Evolutionary conservation across 2,113 vertebrate species (phyloP), one percentile per base, ranked within the genome.

Genomic region (Rhynchomys soricoides): DNA sequence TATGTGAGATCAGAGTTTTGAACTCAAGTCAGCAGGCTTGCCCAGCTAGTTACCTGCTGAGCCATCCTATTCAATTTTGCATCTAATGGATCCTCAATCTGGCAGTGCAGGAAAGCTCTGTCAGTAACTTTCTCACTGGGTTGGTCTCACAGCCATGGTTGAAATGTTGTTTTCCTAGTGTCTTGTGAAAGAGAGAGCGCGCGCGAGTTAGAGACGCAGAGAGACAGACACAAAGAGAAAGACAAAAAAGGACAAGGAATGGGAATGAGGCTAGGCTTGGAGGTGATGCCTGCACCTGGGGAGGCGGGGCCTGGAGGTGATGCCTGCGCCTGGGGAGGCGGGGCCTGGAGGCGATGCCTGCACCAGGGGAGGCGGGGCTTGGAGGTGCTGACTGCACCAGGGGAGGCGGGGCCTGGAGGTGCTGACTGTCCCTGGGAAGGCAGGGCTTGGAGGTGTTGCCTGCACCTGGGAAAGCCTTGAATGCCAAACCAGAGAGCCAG

Each of bases 31-130:
- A 15, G 24, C 43, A 66, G 59, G 82, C 26, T 66, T 85, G 40
- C 57, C 26, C 13, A 40, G n/a, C 16, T 31, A 64, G 13, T 64
- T 66, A 86, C 82, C 59, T 45, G 59, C 59, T 29, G 59, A 21
- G 29, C 40, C 0, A 0, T 48, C 73, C 70, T 37, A 57, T 17
- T 29, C 22, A 43, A 1, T 26, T 59, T 43, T 16, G 0, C 0
- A 40, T 31, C 90, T 55, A 26, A 5, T 16, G 48, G 31, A 73
- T 85, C 62, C 55, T 89, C 50, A 0, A 1, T 48, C 85, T 37
- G 0, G 0, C 50, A 34, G 43, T 24, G 57, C 21, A 13, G 64
- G 11, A 70, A 68, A 74, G 48, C 57, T 29, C 17, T 13, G 19
- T 66, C 45, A 26, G 59, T 29, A 52, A 50, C 31, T 4, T 71